Conservation (phyloP, 1,140 invertebrate genomes). For the Aporrectodea caliginosa region DNA sequence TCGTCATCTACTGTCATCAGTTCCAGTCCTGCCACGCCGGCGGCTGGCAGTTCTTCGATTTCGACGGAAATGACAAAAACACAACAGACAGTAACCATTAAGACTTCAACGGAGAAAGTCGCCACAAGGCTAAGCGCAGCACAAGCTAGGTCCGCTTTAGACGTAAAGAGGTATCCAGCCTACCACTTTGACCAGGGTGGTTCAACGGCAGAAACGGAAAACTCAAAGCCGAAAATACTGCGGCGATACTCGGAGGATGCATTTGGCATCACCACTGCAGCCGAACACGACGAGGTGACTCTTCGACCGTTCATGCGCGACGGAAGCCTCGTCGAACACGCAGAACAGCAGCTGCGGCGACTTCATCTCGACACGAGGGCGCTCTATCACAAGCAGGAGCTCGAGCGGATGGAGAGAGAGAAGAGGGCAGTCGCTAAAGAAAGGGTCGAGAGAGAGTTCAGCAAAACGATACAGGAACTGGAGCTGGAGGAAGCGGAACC, state of each 20-base stretch:
- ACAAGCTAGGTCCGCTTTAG: neutral
- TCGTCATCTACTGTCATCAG: neutral
- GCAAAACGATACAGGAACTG: slow-evolving; percentile 7
- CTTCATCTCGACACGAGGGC: slow-evolving; percentile 13
- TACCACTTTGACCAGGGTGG: neutral
- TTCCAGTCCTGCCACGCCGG: neutral
- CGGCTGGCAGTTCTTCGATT: neutral
- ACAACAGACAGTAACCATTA: neutral
- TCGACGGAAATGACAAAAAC: neutral
- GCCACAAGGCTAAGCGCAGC: too few relatives aligned
- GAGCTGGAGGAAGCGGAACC: neutral
- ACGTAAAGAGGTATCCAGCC: neutral
- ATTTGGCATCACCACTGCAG: neutral
- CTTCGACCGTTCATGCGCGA: neutral
- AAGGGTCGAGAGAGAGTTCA: slow-evolving; percentile 13
- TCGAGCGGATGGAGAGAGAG: neutral
- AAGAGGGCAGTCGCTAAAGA: slow-evolving; percentile 5
- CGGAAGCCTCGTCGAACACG: neutral
- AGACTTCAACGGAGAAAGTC: neutral
- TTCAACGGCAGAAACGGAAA: neutral
- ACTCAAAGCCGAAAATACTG: neutral
- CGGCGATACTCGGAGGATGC: neutral
- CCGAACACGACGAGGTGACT: neutral
- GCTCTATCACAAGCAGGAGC: slow-evolving; percentile 12
- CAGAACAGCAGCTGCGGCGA: slow-evolving; percentile 4